Conservation (phyloP, 2,888 invertebrate species). For the Subacronicta megacephala region DNA sequence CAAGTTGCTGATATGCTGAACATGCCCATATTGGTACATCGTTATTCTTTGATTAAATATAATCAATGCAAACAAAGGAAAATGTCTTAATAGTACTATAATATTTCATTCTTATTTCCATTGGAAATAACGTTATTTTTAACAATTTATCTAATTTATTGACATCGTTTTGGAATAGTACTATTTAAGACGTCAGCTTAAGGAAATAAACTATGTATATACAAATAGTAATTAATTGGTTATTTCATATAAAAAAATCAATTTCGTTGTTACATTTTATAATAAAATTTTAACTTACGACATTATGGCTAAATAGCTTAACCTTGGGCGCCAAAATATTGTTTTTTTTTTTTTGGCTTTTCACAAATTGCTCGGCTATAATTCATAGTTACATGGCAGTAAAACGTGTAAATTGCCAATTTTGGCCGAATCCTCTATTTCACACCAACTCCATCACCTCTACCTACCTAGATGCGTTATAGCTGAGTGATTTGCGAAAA, state of each 20-base stretch:
- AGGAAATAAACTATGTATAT: slow-evolving; percentile 38
- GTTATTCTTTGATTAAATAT: slow-evolving; percentile 29
- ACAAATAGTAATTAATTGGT: neutral
- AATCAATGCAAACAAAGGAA: slow-evolving; percentile 32
- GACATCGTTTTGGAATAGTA: slow-evolving; percentile 29
- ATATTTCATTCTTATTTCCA: neutral
- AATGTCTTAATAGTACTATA: slow-evolving; percentile 46
- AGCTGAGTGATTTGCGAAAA: too few species aligned
- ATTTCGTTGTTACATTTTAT: neutral
- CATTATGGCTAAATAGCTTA: too few species aligned
- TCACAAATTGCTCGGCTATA: too few species aligned
- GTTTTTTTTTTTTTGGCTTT: too few species aligned
- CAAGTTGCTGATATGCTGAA: slow-evolving; percentile 33
- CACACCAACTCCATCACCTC: too few species aligned
- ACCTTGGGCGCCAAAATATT: too few species aligned
- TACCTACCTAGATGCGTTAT: too few species aligned
- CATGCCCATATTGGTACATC: slow-evolving; percentile 51
- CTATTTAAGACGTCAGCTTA: slow-evolving; percentile 38
- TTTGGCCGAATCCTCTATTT: too few species aligned
- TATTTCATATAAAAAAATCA: neutral
- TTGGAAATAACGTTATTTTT: neutral
- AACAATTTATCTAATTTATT: neutral
- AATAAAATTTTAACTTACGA: too few species aligned
- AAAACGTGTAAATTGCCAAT: too few species aligned
- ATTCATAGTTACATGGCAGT: too few species aligned